These are phyloP conservation scores for Psittacara wagleri DNA, from an alignment of 2,113 vertebrate genomes.

Conservation along the genomic window DNA sequence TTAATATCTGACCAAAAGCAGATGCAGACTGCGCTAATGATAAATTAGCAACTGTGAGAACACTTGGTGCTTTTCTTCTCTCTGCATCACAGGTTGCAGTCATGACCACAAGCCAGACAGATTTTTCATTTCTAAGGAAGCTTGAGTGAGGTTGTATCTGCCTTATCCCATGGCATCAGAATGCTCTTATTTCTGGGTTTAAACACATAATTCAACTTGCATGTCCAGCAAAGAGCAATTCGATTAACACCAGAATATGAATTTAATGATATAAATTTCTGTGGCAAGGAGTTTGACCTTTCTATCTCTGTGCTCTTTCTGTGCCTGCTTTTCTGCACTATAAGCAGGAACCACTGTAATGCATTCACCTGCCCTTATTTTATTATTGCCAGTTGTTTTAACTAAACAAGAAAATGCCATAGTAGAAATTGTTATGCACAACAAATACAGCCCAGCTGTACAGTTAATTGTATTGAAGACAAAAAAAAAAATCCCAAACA, in stretches of 20 bases:
- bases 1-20: not conserved
- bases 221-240: not conserved
- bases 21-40: not conserved
- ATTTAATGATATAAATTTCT: not conserved
- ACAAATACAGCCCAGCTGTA: slow-evolving; percentile 41
- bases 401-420: slow-evolving; percentile 49
- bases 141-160: not conserved
- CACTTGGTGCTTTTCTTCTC: not conserved
- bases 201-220: not conserved
- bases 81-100: not conserved
- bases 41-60: not conserved
- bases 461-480: not conserved
- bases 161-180: not conserved
- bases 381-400: slow-evolving; percentile 65
- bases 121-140: not conserved
- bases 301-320: not conserved
- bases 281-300: not conserved
- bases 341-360: slow-evolving; percentile 69
- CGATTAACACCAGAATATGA: not conserved
- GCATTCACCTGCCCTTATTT: slow-evolving; percentile 60
- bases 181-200: not conserved
- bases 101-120: not conserved
- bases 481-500: not conserved
- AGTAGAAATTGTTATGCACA: slow-evolving; percentile 18
- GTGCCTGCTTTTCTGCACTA: slow-evolving; percentile 14